Conservation (phyloP, 2,797 vertebrate species). For the Spinibarbus caldwelli region DNA sequence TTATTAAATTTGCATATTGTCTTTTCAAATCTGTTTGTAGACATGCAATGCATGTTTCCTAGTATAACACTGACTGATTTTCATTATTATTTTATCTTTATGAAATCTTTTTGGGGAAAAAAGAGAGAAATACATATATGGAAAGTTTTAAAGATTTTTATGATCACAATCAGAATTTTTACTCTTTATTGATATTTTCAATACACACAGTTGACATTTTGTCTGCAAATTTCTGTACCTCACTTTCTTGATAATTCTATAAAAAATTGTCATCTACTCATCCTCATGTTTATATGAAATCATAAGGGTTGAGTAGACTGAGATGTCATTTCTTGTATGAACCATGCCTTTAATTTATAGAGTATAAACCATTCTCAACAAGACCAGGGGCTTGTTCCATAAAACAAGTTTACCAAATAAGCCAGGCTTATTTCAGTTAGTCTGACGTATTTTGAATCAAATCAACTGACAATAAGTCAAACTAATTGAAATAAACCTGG, state of each 20-base stretch:
- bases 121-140: neutral
- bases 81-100: no score
- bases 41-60: neutral
- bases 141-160: neutral
- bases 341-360: neutral
- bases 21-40: neutral
- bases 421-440: no score
- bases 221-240: neutral
- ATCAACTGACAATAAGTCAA: no score
- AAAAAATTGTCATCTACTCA: neutral
- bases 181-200: conserved; percentile 19
- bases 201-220: conserved; percentile 4
- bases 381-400: no score
- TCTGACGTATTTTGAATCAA: no score
- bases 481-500: no score
- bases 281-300: neutral
- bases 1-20: neutral
- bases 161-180: neutral
- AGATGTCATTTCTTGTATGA: neutral
- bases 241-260: neutral
- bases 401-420: no score
- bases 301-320: neutral
- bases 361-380: neutral
- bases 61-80: neutral
- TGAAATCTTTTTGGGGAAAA: no score